phyloP scores from a whole-genome alignment of 2,113 vertebrate species.

The Hyperopisus bebe region DNA sequence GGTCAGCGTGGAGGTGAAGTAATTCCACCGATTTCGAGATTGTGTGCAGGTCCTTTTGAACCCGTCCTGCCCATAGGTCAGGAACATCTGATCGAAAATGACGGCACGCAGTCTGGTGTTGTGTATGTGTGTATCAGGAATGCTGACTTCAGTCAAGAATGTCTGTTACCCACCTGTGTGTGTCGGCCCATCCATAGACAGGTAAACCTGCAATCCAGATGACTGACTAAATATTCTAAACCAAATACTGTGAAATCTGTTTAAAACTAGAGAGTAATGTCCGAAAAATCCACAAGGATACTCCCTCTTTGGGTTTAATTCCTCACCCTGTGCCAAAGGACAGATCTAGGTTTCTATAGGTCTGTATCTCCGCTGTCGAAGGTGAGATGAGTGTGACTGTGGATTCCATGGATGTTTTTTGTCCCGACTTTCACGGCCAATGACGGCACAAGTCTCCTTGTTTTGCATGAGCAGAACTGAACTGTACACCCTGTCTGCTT shows the following conservation, averaged over 20 bases:
- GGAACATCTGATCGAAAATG: neutral
- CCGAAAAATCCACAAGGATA: neutral
- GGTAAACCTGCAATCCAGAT: neutral
- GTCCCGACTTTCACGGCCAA: neutral
- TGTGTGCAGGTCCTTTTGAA: slow-evolving; percentile 47
- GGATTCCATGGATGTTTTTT: neutral
- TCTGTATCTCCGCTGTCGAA: neutral
- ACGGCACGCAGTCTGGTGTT: neutral
- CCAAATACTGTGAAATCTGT: neutral
- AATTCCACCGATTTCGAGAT: slow-evolving; percentile 57
- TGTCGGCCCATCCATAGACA: neutral
- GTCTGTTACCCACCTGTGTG: neutral
- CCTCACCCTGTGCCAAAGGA: neutral
- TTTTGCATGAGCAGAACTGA: neutral
- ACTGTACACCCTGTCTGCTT: neutral
- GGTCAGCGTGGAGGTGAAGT: slow-evolving; percentile 49
- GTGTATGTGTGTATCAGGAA: slow-evolving; percentile 6
- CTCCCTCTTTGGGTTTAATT: neutral
- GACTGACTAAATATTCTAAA: neutral
- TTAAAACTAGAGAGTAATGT: neutral
- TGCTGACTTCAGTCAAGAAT: neutral
- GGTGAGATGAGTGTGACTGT: neutral
- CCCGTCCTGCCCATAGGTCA: slow-evolving; percentile 25
- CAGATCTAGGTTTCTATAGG: neutral
- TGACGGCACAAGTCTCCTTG: neutral